Conservation (phyloP, 2,113 vertebrate genomes). For the Ptilonorhynchus violaceus region DNA sequence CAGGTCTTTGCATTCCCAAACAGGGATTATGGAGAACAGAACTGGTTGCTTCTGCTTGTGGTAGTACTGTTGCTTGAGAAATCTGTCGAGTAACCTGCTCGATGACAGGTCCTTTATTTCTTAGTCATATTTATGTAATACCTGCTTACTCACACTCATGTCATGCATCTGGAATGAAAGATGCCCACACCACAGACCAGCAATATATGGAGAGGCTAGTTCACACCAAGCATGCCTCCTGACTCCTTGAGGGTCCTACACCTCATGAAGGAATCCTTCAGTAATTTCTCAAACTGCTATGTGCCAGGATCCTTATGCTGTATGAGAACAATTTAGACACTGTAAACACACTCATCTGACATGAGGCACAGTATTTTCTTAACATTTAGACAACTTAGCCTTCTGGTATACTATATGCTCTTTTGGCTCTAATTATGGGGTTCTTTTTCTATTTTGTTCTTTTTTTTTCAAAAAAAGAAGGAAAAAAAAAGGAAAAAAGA, state of each 20-base stretch:
- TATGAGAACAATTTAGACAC: neutral
- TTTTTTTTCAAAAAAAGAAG: neutral
- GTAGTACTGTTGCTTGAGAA: neutral
- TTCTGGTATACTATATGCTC: neutral
- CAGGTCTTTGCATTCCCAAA: neutral
- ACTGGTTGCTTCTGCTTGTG: neutral
- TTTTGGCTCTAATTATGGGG: neutral
- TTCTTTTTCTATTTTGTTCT: neutral
- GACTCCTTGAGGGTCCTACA: neutral
- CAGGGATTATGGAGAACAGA: neutral
- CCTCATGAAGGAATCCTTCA: neutral
- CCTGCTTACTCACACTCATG: neutral
- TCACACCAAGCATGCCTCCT: neutral
- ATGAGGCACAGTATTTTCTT: neutral
- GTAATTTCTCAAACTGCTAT: neutral
- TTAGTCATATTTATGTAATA: neutral
- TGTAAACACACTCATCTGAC: neutral
- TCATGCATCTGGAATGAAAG: neutral
- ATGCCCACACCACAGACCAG: neutral
- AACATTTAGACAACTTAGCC: neutral
- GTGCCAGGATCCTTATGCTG: neutral
- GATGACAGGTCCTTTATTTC: neutral
- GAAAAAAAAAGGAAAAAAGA: fast-evolving
- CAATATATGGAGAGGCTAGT: neutral
- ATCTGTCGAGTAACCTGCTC: neutral